Evolutionary conservation across 2,888 invertebrate genomes (phyloP).

Genomic region (Orchesella flavescens): DNA sequence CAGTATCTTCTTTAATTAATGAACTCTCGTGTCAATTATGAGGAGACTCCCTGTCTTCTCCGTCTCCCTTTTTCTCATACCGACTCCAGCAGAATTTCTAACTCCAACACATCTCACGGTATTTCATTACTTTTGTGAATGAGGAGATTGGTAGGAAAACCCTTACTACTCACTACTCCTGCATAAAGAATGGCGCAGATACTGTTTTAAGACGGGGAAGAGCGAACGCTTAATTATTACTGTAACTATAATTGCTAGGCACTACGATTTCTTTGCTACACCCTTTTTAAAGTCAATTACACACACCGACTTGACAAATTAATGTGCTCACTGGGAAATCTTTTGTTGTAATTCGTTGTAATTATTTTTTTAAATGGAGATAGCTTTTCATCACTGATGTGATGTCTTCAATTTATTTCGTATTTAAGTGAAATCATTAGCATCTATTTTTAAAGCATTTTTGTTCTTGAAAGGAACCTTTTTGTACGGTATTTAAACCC

Average conservation of each 20-base stretch:
- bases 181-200: background rate
- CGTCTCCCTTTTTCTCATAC: background rate
- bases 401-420: background rate
- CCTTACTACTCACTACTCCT: background rate
- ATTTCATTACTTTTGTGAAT: background rate
- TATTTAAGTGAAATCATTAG: background rate
- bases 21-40: conserved; percentile 55
- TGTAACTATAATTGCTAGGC: conserved; percentile 2
- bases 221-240: conserved; percentile 9
- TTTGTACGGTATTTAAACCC: too few relatives aligned
- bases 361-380: conserved; percentile 38
- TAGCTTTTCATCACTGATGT: background rate
- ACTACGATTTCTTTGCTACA: background rate
- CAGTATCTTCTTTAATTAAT: conserved; percentile 52
- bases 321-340: conserved; percentile 42
- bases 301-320: conserved; percentile 35
- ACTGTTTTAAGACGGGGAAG: too few relatives aligned
- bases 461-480: background rate
- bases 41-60: conserved; percentile 53
- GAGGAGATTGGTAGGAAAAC: background rate
- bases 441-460: background rate
- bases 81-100: background rate
- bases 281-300: conserved; percentile 38
- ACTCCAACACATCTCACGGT: too few relatives aligned
- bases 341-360: conserved; percentile 33